Evolutionary conservation across 2,888 invertebrate genomes (phyloP).

Genomic region (Pristionchus mayeri): DNA sequence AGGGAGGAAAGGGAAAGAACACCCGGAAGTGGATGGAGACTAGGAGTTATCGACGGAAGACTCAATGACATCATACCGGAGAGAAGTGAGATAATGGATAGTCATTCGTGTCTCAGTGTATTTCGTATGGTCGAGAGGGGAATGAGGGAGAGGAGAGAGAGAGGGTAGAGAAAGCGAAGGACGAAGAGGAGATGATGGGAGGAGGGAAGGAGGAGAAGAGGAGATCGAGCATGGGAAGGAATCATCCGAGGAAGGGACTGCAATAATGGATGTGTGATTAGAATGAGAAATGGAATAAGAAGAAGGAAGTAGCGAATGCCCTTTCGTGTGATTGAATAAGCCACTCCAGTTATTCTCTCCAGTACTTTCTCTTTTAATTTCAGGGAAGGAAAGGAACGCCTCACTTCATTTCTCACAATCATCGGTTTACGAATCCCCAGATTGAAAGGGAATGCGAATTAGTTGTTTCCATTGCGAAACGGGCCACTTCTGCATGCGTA

Average conservation of each 20-base stretch:
- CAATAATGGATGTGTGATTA: not conserved
- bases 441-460: not conserved
- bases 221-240: not conserved
- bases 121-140: not conserved
- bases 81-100: not conserved
- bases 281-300: not conserved
- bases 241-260: not conserved
- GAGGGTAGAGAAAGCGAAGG: not conserved
- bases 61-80: not conserved
- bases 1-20: not conserved
- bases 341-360: not conserved
- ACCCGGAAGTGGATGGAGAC: constrained; percentile 7
- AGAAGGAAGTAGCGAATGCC: no score
- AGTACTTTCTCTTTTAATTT: not conserved
- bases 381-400: not conserved
- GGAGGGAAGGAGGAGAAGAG: not conserved
- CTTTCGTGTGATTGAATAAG: not conserved
- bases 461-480: not conserved
- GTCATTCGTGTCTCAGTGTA: not conserved
- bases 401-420: not conserved
- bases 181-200: not conserved
- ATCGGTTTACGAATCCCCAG: not conserved
- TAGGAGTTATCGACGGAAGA: not conserved
- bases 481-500: no score
- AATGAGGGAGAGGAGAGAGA: not conserved